Percentiles rank a stretch among this genome's conserved stretches.
Evolutionary conservation across 2,888 invertebrate species (phyloP).

Genomic region (Agonopterix heracliana): DNA sequence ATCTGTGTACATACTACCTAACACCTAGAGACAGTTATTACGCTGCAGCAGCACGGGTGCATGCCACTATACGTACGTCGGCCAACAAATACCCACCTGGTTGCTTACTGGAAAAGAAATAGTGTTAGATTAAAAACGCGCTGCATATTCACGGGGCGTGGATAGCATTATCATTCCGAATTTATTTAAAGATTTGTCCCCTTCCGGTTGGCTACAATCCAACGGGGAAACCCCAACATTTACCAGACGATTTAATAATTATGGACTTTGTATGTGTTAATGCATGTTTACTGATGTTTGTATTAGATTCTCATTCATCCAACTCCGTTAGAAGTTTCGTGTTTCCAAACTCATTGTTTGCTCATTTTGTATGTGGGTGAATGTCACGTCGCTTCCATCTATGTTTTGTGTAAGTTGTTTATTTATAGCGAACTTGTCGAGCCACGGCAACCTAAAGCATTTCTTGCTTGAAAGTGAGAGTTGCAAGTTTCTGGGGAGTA

Average conservation of each 20-base stretch:
- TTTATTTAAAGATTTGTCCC: constrained; percentile 53
- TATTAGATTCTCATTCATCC: constrained; percentile 31
- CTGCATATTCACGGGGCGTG: neutral
- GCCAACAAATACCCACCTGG: no score
- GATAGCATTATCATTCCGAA: constrained; percentile 52
- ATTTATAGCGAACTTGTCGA: constrained; percentile 42
- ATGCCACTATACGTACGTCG: no score
- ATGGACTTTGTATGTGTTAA: constrained; percentile 51
- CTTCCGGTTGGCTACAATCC: constrained; percentile 68
- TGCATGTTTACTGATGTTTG: constrained; percentile 37
- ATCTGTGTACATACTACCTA: constrained; percentile 30
- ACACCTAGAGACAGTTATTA: constrained; percentile 26
- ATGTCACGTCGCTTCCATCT: constrained; percentile 42
- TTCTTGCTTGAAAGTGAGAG: constrained; percentile 67
- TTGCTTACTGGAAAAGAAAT: no score
- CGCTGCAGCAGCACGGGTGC: constrained; percentile 14
- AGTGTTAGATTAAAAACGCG: no score
- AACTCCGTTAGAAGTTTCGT: constrained; percentile 23
- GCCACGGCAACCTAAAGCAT: constrained; percentile 37
- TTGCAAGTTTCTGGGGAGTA: constrained; percentile 54
- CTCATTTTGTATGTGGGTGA: constrained; percentile 30
- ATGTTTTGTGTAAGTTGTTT: constrained; percentile 42
- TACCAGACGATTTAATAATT: constrained; percentile 70
- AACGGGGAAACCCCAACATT: constrained; percentile 67
- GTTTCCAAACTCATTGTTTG: constrained; percentile 20